These are phyloP conservation scores for Ectobius pallidus DNA, from an alignment of 2,888 invertebrate genomes.

Conservation along the genomic window DNA sequence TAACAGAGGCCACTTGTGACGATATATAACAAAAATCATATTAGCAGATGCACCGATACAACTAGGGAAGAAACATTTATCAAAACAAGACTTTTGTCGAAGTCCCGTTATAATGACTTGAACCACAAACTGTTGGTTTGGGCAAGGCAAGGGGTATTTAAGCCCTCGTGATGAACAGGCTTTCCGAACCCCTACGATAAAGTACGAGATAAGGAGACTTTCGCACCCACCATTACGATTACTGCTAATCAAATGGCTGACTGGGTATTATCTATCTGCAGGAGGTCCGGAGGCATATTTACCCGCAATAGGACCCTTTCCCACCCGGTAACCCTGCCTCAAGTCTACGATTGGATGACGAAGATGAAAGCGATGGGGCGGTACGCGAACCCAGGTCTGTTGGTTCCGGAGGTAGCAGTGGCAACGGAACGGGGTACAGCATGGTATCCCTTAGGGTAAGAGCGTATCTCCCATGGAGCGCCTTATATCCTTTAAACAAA, in stretches of 20 bases:
- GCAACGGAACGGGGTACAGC: not conserved
- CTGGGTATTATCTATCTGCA: not conserved
- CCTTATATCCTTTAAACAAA: not conserved
- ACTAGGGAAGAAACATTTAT: not conserved
- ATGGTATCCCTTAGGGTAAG: not conserved
- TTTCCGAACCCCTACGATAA: not conserved
- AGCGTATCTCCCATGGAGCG: not conserved
- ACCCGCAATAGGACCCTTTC: not conserved
- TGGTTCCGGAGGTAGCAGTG: not conserved
- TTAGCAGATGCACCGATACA: not conserved
- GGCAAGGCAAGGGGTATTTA: not conserved
- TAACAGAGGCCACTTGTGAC: not conserved
- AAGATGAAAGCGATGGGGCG: not conserved
- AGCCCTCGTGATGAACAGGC: not conserved
- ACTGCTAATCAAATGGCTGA: not conserved
- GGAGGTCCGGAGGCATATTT: not conserved
- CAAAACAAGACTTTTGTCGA: not conserved
- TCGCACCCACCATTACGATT: not conserved
- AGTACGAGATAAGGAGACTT: not conserved
- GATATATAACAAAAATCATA: not conserved
- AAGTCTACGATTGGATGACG: not conserved
- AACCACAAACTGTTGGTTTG: no score
- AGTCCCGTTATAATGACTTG: not conserved
- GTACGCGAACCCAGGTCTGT: no score
- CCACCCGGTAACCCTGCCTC: not conserved